These are phyloP conservation scores for Microtus richardsoni DNA, from an alignment of 2,113 vertebrate species.

Conservation along the genomic window DNA sequence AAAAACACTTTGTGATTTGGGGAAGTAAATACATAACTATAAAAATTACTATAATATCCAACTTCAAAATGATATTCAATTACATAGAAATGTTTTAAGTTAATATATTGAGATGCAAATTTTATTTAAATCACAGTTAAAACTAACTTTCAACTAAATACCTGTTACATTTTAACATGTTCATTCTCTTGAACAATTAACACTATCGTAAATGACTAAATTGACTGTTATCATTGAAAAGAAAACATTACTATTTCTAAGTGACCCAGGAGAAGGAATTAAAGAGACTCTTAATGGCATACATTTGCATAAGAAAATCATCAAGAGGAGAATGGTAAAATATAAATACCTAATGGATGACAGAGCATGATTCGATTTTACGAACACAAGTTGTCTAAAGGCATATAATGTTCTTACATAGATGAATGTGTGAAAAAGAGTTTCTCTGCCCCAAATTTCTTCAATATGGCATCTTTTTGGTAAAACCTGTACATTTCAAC, in stretches of 20 bases:
- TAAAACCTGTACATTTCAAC: neutral
- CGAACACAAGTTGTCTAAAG: neutral
- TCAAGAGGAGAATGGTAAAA: neutral
- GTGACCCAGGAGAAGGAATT: neutral
- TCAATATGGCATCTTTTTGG: neutral
- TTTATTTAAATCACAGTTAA: neutral
- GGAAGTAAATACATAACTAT: neutral
- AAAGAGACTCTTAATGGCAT: neutral
- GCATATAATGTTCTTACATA: neutral
- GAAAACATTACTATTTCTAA: neutral
- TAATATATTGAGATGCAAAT: neutral
- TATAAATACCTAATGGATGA: neutral
- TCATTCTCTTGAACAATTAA: neutral
- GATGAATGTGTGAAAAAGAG: neutral
- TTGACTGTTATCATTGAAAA: neutral
- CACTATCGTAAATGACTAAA: neutral
- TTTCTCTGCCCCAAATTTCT: neutral
- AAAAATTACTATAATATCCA: neutral
- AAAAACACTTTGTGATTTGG: neutral
- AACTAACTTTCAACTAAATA: neutral
- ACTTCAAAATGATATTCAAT: neutral
- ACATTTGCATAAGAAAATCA: neutral
- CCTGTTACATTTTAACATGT: neutral
- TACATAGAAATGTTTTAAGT: neutral
- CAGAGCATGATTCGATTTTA: neutral